Conservation (phyloP, 1,140 invertebrate genomes). For the Homalodisca vitripennis region DNA sequence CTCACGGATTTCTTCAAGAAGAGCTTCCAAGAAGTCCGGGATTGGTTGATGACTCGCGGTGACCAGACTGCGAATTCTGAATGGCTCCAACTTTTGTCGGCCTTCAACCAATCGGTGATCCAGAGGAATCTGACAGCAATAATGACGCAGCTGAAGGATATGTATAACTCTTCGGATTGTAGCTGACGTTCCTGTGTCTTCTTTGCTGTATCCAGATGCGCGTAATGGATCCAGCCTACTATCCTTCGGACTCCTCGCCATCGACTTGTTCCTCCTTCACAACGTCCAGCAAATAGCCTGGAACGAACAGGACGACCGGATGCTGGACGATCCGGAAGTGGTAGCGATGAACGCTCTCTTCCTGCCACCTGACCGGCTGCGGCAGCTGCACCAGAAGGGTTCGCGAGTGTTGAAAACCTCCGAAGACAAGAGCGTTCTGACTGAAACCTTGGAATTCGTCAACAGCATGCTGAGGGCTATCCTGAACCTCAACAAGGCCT, state of each 20-base stretch:
- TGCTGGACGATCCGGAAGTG: conserved; percentile 55
- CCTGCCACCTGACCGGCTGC: conserved; percentile 51
- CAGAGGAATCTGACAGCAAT: conserved; percentile 51
- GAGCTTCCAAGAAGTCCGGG: conserved; percentile 53
- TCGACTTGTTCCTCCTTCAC: conserved; percentile 58
- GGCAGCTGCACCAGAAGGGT: conserved; percentile 40
- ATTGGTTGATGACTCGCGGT: conserved; percentile 50
- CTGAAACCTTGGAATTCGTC: conserved; percentile 54
- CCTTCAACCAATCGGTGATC: conserved; percentile 51
- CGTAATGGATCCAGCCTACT: conserved; percentile 48
- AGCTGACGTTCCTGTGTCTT: conserved; percentile 42
- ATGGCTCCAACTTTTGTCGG: conserved; percentile 41
- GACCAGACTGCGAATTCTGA: conserved; percentile 39
- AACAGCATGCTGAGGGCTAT: conserved; percentile 56
- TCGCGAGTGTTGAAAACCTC: conserved; percentile 27
- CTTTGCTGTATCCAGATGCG: conserved; percentile 44
- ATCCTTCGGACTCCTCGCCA: conserved; percentile 57
- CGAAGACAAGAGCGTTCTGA: conserved; percentile 37
- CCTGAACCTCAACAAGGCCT: conserved; percentile 57
- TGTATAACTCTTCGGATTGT: conserved; percentile 49
- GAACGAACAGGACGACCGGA: conserved; percentile 52
- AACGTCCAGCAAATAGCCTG: conserved; percentile 58
- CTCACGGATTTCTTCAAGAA: conserved; percentile 42
- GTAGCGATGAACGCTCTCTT: conserved; percentile 57
- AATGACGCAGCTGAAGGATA: conserved; percentile 51